These are phyloP conservation scores for Todiramphus chloris DNA, from an alignment of 2,113 vertebrate genomes.

Conservation along the genomic window DNA sequence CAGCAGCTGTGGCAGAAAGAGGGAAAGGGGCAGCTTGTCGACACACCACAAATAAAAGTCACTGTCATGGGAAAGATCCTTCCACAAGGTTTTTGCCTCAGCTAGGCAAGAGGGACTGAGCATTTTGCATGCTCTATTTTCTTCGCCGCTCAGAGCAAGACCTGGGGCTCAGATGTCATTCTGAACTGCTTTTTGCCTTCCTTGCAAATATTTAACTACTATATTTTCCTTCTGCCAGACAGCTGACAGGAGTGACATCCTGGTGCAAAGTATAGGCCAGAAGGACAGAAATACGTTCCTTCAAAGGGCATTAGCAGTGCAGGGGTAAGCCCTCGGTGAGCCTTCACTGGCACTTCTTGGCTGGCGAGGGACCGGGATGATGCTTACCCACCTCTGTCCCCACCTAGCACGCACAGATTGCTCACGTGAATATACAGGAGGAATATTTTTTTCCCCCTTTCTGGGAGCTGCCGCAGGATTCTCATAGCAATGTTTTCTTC, in stretches of 20 bases:
- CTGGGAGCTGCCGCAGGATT: neutral
- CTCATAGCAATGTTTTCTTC: neutral
- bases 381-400: neutral
- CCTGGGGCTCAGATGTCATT: neutral
- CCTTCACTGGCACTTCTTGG: fast-evolving
- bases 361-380: neutral
- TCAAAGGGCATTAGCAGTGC: fast-evolving
- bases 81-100: neutral
- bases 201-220: neutral
- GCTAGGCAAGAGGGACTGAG: neutral
- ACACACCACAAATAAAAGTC: neutral
- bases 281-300: neutral
- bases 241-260: neutral
- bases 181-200: neutral
- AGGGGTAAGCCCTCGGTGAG: neutral
- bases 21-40: neutral
- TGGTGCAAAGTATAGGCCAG: neutral
- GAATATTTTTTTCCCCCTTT: neutral
- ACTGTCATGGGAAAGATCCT: neutral
- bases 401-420: neutral
- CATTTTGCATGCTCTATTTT: neutral
- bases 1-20: fast-evolving
- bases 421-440: fast-evolving
- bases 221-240: neutral
- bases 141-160: neutral